Evolutionary conservation across 1,140 invertebrate species (phyloP).

Genomic region (Calephelis nemesis): DNA sequence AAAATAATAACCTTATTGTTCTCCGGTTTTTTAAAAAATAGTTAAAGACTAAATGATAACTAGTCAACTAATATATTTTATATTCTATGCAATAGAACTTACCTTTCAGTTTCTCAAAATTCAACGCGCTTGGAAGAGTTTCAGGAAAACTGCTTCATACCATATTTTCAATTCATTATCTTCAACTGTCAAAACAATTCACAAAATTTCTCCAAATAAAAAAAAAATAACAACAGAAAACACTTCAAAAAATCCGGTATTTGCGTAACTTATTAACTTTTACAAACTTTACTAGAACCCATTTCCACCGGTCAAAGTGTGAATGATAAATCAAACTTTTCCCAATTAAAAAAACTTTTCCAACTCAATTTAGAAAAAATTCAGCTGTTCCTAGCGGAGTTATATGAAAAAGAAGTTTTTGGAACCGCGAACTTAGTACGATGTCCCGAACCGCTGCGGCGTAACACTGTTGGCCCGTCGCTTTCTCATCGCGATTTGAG

Average conservation of each 20-base stretch:
- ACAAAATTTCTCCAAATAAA: neutral
- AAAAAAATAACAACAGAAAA: neutral
- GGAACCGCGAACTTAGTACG: slow-evolving; percentile 13
- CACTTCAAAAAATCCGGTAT: neutral
- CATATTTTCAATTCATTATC: neutral
- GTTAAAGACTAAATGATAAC: no score
- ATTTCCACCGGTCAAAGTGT: neutral
- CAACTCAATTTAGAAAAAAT: neutral
- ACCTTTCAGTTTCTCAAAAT: no score
- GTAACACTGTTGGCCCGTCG: slow-evolving; percentile 10
- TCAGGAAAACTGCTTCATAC: neutral
- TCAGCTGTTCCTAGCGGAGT: neutral
- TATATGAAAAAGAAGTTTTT: neutral
- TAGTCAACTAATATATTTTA: no score
- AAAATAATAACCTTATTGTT: no score
- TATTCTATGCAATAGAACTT: no score
- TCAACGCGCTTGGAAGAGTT: no score
- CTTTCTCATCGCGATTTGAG: slow-evolving; percentile 17
- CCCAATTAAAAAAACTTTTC: neutral
- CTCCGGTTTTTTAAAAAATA: no score
- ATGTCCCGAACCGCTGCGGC: neutral
- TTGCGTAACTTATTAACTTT: neutral
- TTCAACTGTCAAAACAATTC: neutral
- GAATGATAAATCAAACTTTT: neutral
- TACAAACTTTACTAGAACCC: neutral